Evolutionary conservation across 92 coral and sea anemone genomes (phyloP).

Genomic region (Heteractis magnifica): DNA sequence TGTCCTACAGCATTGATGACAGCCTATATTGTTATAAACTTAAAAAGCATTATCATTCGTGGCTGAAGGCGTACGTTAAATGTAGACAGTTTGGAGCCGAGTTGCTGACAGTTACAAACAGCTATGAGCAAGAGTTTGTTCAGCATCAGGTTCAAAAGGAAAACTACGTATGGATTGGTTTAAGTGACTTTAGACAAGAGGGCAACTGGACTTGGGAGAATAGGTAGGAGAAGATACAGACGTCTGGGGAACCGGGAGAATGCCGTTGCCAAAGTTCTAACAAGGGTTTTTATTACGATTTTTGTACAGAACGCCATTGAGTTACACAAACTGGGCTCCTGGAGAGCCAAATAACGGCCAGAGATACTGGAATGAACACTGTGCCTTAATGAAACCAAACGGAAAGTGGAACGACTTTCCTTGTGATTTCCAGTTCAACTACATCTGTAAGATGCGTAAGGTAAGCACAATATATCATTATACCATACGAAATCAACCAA

Average conservation of each 20-base stretch:
- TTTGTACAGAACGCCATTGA: conserved; percentile 51
- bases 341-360: conserved; percentile 98
- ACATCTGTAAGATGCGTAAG: conserved; percentile 69
- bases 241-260: no score
- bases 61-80: conserved; percentile 67
- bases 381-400: conserved; percentile 83
- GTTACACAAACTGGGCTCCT: conserved; percentile 81
- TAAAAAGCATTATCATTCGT: conserved; percentile 52
- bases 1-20: conserved; percentile 40
- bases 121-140: conserved; percentile 78
- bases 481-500: no score
- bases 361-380: conserved; percentile 71
- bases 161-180: conserved; percentile 90
- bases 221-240: conserved; percentile 24
- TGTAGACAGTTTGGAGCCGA: conserved; percentile 69
- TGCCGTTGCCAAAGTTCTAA: no score
- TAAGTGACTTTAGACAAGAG: conserved; percentile 64
- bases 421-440: conserved; percentile 72
- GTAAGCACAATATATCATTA: background rate
- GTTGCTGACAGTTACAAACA: conserved; percentile 63
- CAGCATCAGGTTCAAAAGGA: conserved; percentile 64
- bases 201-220: conserved; percentile 89
- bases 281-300: background rate
- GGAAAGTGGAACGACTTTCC: conserved; percentile 98
- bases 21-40: conserved; percentile 66